Conservation (phyloP, 2,888 invertebrate genomes). For the Caenorhabditis sp. region DNA sequence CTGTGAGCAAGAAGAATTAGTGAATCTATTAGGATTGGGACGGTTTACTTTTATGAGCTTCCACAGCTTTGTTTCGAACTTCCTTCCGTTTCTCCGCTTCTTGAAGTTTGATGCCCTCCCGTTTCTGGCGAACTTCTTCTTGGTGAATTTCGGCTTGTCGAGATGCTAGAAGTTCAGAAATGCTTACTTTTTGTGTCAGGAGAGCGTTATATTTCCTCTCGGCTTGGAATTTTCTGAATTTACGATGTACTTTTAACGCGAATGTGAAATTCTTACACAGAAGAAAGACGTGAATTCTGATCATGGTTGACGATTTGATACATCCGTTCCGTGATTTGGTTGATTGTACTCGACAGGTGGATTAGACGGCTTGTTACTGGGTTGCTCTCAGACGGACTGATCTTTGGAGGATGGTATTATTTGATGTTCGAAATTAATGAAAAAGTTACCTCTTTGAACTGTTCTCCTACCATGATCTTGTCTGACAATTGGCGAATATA, state of each 20-base stretch:
- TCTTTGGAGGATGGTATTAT: neutral
- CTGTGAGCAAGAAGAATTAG: neutral
- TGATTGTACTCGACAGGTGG: neutral
- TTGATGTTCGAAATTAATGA: neutral
- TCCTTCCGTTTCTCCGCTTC: neutral
- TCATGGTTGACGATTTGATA: constrained; percentile 6
- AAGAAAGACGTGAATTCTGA: neutral
- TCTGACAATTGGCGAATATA: neutral
- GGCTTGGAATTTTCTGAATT: neutral
- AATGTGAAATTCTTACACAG: neutral
- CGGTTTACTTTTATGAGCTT: constrained; percentile 16
- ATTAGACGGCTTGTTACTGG: neutral
- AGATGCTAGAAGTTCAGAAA: neutral
- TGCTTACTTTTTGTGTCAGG: neutral
- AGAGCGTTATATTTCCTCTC: neutral
- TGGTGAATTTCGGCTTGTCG: no score
- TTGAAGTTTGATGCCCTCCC: neutral
- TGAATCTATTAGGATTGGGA: neutral
- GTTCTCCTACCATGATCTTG: neutral
- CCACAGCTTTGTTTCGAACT: neutral
- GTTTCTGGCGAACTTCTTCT: neutral
- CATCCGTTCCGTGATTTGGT: constrained; percentile 13
- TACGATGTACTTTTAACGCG: neutral
- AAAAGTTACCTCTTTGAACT: constrained; percentile 1
- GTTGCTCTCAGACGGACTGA: neutral